Conservation (phyloP, 2,113 vertebrate species). For the Thamnaconus septentrionalis region DNA sequence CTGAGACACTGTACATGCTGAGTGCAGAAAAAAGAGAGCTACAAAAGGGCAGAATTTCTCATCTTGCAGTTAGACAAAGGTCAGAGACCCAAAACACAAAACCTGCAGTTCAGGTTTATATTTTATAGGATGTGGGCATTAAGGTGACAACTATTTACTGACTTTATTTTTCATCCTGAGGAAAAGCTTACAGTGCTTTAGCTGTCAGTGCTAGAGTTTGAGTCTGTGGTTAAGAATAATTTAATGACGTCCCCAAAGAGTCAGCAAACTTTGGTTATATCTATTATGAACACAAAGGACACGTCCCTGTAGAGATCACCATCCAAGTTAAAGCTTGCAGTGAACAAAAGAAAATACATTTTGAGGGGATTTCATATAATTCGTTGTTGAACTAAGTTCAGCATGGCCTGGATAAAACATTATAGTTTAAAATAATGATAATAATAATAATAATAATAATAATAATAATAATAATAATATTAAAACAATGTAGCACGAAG, state of each 20-base stretch:
- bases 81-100: not conserved
- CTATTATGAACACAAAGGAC: constrained; percentile 42
- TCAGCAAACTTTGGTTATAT: constrained; percentile 25
- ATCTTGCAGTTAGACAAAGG: not conserved
- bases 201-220: constrained; percentile 29
- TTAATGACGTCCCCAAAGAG: constrained; percentile 62
- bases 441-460: too few species aligned
- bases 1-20: not conserved
- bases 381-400: too few species aligned
- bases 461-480: not conserved
- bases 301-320: constrained; percentile 19
- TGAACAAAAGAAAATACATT: not conserved
- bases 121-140: too few species aligned
- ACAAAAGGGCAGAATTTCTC: constrained; percentile 15
- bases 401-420: too few species aligned
- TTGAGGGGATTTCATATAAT: too few species aligned
- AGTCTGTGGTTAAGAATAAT: constrained; percentile 47
- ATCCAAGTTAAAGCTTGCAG: constrained; percentile 32
- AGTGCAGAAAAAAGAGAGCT: constrained; percentile 30
- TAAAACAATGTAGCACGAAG: not conserved
- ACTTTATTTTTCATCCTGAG: constrained; percentile 8
- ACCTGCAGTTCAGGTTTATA: too few species aligned
- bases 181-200: constrained; percentile 21
- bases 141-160: too few species aligned
- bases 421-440: too few species aligned